Conservation (phyloP, 2,797 vertebrate species). For the Anolis apletophallus region DNA sequence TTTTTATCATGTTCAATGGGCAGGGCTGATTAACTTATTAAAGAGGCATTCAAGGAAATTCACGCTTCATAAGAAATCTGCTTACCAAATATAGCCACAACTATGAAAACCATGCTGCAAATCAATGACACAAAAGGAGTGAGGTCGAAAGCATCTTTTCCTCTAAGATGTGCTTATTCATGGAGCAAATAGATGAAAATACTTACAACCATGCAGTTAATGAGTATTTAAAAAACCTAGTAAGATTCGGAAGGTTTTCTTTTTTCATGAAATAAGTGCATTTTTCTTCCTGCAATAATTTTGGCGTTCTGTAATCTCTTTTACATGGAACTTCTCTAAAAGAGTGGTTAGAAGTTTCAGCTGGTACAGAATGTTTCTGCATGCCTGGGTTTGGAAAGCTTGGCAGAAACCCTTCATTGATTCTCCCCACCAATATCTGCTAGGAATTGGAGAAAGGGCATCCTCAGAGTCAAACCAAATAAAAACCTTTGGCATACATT, state of each 20-base stretch:
- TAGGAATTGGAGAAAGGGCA: background rate
- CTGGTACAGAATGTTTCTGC: background rate
- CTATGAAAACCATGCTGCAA: conserved; percentile 32
- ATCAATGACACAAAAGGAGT: conserved; percentile 25
- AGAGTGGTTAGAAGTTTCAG: background rate
- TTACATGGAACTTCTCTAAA: background rate
- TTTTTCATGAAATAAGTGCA: conserved; percentile 31
- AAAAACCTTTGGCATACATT: background rate
- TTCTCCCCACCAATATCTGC: background rate
- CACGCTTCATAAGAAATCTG: conserved; percentile 32
- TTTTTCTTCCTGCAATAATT: conserved; percentile 7
- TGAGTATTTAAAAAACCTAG: background rate
- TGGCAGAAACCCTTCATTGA: background rate
- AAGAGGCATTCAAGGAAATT: conserved; percentile 34
- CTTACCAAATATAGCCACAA: conserved; percentile 50
- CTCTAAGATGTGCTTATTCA: background rate
- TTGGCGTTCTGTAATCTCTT: background rate
- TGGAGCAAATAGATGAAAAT: conserved; percentile 28
- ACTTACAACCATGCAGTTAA: conserved; percentile 10
- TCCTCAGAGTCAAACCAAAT: background rate
- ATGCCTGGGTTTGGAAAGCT: background rate
- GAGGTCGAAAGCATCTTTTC: background rate
- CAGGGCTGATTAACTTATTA: conserved; percentile 45
- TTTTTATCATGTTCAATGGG: conserved; percentile 56
- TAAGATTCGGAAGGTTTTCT: background rate